A percentile compares a stretch with the other conserved stretches of the same genome.
phyloP scores from a whole-genome alignment of 2,113 vertebrate species.

The Alouatta palliata region DNA sequence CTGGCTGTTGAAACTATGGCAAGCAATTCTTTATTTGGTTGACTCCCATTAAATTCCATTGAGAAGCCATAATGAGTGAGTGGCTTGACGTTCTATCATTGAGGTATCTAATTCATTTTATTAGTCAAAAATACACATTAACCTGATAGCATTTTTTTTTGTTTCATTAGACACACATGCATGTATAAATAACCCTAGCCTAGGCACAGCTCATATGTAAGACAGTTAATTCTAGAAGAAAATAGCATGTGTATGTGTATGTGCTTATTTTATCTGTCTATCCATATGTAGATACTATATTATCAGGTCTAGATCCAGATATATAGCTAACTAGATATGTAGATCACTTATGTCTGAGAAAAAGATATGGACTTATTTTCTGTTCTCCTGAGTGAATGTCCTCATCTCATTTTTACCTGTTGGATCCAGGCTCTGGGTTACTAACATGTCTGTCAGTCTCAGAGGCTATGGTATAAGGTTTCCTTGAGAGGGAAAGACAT shows the following conservation, averaged over 20 bases:
- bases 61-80: neutral
- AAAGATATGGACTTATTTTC: neutral
- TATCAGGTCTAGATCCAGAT: neutral
- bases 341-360: neutral
- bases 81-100: neutral
- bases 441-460: neutral
- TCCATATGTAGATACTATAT: neutral
- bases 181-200: neutral
- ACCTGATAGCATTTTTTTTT: neutral
- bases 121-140: neutral
- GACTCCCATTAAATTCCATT: neutral
- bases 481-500: neutral
- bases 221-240: neutral
- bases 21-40: neutral
- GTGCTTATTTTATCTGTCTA: neutral
- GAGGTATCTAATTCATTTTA: neutral
- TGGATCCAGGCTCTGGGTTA: neutral
- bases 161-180: neutral
- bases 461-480: neutral
- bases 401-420: neutral
- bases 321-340: neutral
- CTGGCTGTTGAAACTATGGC: neutral
- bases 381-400: neutral
- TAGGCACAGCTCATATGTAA: neutral
- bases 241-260: rapidly evolving